Conservation (phyloP, 2,113 vertebrate genomes). For the Connochaetes taurinus region DNA sequence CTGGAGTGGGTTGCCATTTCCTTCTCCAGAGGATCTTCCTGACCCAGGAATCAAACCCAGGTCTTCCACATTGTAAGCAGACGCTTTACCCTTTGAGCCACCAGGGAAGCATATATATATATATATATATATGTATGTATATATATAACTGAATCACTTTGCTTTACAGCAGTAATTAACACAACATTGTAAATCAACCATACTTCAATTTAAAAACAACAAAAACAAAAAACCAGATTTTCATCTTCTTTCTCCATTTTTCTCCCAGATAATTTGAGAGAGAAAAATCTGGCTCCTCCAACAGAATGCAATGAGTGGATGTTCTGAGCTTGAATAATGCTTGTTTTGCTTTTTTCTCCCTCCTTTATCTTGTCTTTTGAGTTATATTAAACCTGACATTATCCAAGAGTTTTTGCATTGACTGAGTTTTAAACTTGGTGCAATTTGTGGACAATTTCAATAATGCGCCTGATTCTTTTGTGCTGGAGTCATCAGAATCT, state of each 20-base stretch:
- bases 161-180: background rate
- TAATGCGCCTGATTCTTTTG: background rate
- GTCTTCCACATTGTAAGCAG: background rate
- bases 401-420: background rate
- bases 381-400: background rate
- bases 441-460: background rate
- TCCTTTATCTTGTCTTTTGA: background rate
- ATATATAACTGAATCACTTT: background rate
- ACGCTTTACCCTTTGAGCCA: background rate
- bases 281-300: background rate
- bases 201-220: background rate
- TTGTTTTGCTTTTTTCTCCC: background rate
- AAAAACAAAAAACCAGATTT: background rate
- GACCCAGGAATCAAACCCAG: background rate
- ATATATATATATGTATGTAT: background rate
- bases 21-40: background rate
- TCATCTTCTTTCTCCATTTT: background rate
- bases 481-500: background rate
- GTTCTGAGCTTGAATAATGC: background rate
- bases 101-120: background rate
- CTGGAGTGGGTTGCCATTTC: background rate
- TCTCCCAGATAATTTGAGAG: background rate
- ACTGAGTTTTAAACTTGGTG: background rate
- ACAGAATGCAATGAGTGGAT: background rate
- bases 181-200: background rate